Evolutionary conservation across 2,888 invertebrate species (phyloP), one percentile per base, ranked within the genome.

Genomic region (Mesoligia furuncula): DNA sequence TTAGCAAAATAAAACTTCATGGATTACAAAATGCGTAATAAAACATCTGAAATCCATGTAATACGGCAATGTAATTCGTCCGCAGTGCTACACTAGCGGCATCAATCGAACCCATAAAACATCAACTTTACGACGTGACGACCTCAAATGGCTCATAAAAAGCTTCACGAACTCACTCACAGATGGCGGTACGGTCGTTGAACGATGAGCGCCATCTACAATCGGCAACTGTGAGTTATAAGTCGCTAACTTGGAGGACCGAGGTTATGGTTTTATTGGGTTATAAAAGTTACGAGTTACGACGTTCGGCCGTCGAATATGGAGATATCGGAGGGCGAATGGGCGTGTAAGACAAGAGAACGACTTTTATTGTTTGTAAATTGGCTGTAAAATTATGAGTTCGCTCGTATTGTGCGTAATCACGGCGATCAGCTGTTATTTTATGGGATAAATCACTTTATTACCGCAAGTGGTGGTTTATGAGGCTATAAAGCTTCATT

Each of bases 341-440:
- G 94, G 94, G 95, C 94, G 95, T 94, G 94, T 95, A 95, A 95
- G 95, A 96, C 95, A 95, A 95, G 95, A 95, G 94, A 94, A 93
- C 93, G 95, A 95, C 95, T 96, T 97, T 97, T 97, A 97, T 97
- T 97, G 97, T 97, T 97, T 96, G 96, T 96, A 96, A 97, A 97
- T 97, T 97, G 97, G 95, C 95, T 96, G 96, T 97, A 97, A 97
- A 97, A 96, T 97, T 96, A 97, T 96, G 96, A 96, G 94, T 93
- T 95, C 91, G 93, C 92, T 95, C 96, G 95, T 95, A 96, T 96
- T 96, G 94, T 94, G 91, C 92, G 95, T 94, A 96, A 96, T 96
- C 95, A 95, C 93, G 87, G 90, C 92, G 93, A 95, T 96, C 96
- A 96, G 95, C 95, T 96, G 96, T 94, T 95, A 93, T 94, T 96